phyloP scores from a whole-genome alignment of 2,888 invertebrate species.

The Diaprepes abbreviatus region DNA sequence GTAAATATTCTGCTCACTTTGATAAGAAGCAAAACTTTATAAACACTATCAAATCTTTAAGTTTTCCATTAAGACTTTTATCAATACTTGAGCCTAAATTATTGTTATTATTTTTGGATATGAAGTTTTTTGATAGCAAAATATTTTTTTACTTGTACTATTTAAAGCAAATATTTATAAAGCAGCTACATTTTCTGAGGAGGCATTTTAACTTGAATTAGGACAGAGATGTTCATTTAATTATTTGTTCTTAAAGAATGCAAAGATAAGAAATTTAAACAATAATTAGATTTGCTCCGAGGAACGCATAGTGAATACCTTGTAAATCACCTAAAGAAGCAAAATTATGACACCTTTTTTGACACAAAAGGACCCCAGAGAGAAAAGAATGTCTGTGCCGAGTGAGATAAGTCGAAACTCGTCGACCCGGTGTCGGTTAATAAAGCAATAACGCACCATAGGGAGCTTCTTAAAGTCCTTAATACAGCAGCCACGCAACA shows the following conservation, averaged over 20 bases:
- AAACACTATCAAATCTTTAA: no score
- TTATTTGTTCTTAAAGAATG: background rate
- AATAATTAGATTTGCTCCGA: background rate
- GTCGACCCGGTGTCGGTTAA: constrained; percentile 21
- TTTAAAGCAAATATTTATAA: no score
- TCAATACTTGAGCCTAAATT: no score
- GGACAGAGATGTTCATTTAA: no score
- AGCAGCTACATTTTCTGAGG: no score
- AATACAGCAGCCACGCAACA: constrained; percentile 12
- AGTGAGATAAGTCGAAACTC: constrained; percentile 17
- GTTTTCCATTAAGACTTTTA: no score
- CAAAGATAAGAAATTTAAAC: background rate
- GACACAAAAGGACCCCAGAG: constrained; percentile 8
- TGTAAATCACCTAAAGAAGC: constrained; percentile 13
- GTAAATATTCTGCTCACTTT: no score
- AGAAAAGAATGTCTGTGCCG: constrained; percentile 16
- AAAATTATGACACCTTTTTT: constrained; percentile 16
- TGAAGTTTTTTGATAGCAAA: no score
- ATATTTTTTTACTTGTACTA: no score
- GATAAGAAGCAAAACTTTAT: no score
- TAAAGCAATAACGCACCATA: constrained; percentile 22
- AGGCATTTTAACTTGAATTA: no score
- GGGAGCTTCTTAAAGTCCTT: constrained; percentile 15
- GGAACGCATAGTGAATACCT: background rate
- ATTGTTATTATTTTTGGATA: no score